Evolutionary conservation across 2,113 vertebrate genomes (phyloP), one percentile per base, ranked within the genome.

Genomic region (Amphiprion ocellaris): DNA sequence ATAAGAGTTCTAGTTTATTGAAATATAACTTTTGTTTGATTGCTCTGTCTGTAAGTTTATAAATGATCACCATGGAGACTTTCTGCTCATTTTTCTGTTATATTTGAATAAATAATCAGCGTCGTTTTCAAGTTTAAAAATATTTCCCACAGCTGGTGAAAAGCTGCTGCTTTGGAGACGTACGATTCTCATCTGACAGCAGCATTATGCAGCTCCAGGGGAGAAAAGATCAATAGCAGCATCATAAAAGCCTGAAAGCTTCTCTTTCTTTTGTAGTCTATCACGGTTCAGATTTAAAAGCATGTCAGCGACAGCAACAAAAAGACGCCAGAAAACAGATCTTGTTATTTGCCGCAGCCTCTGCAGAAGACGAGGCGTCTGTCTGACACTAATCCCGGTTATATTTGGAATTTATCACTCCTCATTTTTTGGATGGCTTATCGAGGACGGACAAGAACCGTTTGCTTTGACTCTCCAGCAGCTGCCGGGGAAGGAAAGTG

Each of bases 191-290:
- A 58, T 67, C 50, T 83, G 76, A 66, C 65, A 46, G 28, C 52
- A 11, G 24, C 66, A 37, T 44, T 64, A 65, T 53, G 56, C 71
- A 58, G 66, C 69, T 59, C 21, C 65, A 53, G 63, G 33, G 80
- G 58, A 75, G 19, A 53, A 69, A 54, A 77, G 66, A 88, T 88
- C 84, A 88, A 85, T 86, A 86, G 24, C 41, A 52, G 49, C 77
- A 0, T 26, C 41, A 68, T 69, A 55, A 79, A 61, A 74, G 74
- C 74, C 55, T 79, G 60, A 85, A 82, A 84, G 84, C 77, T 73
- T 78, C 67, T 70, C 65, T 72, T 50, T 83, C 79, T 79, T 74
- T 52, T 79, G 76, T 46, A 17, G 56, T 86, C 76, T 4, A 28
- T 86, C 69, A 46, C 14, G 16, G 49, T 46, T 61, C 58, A 49